Conservation (phyloP, 2,113 vertebrate genomes). For the Bolborhynchus lineola region DNA sequence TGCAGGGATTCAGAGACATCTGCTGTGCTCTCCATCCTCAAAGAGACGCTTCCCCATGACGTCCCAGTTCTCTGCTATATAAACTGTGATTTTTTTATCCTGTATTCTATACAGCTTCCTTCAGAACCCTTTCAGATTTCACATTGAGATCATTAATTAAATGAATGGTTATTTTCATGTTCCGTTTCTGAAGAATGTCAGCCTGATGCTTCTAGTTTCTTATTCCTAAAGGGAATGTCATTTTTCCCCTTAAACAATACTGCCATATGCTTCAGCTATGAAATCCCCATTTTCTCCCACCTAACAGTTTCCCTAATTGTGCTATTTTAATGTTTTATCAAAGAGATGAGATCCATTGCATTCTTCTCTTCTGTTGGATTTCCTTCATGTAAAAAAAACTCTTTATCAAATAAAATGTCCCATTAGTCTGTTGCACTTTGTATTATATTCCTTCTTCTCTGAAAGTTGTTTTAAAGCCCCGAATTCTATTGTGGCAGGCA, state of each 20-base stretch:
- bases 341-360: not conserved
- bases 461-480: not conserved
- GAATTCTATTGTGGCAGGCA: not conserved
- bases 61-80: not conserved
- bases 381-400: constrained; percentile 6
- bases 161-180: not conserved
- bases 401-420: not conserved
- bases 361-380: not conserved
- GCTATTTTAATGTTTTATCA: constrained; percentile 29
- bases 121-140: not conserved
- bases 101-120: accelerated
- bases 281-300: not conserved
- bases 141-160: constrained; percentile 12
- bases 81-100: not conserved
- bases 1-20: not conserved
- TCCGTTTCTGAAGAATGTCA: not conserved
- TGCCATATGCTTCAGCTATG: not conserved
- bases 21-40: not conserved
- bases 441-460: not conserved
- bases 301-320: not conserved
- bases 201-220: not conserved
- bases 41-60: not conserved
- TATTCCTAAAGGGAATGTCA: not conserved
- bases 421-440: constrained; percentile 11
- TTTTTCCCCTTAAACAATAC: constrained; percentile 23